Conservation (phyloP, 2,888 invertebrate genomes). For the Ormyrus labotus region DNA sequence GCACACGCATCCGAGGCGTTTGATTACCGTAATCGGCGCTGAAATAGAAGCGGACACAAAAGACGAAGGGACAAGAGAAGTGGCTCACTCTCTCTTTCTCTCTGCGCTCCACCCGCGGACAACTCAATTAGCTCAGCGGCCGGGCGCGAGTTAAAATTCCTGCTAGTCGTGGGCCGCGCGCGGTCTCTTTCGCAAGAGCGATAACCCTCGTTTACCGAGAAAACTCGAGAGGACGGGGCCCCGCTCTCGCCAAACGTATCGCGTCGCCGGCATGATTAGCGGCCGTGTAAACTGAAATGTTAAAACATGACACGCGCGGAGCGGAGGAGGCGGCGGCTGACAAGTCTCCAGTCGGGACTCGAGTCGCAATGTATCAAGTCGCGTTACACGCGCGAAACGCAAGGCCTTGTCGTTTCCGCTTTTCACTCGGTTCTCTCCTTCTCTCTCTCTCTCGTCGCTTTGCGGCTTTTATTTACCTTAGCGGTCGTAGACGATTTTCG, state of each 20-base stretch:
- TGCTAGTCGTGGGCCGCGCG: background rate
- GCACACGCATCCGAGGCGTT: no score
- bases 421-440: slow-evolving; percentile 24
- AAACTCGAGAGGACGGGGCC: slow-evolving; percentile 59
- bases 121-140: slow-evolving; percentile 47
- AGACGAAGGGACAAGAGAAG: background rate
- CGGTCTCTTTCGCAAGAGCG: slow-evolving; percentile 55
- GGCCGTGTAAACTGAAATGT: slow-evolving; percentile 74
- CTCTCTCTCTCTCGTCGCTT: background rate
- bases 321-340: slow-evolving; percentile 9
- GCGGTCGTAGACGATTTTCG: background rate
- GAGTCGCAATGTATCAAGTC: slow-evolving; percentile 52
- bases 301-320: slow-evolving; percentile 66
- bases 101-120: slow-evolving; percentile 11
- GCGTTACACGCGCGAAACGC: slow-evolving; percentile 30
- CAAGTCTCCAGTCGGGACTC: slow-evolving; percentile 22
- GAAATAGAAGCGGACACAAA: no score
- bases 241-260: slow-evolving; percentile 56
- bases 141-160: slow-evolving; percentile 52
- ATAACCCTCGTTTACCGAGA: slow-evolving; percentile 60
- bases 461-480: slow-evolving; percentile 35
- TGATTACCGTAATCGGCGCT: no score
- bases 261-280: slow-evolving; percentile 71
- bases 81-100: background rate
- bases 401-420: slow-evolving; percentile 48